phyloP scores from a whole-genome alignment of 2,888 invertebrate genomes.

The Cistogaster globosa region DNA sequence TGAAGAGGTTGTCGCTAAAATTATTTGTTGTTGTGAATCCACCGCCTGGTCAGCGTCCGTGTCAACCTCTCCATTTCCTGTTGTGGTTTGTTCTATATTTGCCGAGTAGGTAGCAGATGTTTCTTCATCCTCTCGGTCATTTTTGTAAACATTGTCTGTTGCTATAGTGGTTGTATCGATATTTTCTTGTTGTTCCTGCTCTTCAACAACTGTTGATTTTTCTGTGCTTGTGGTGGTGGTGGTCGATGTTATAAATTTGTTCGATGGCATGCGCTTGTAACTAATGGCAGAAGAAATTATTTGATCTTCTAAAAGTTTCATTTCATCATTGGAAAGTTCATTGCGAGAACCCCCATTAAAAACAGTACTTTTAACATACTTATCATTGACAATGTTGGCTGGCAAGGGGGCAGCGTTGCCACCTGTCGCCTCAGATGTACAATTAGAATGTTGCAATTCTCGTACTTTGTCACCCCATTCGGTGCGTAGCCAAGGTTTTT shows the following conservation, averaged over 20 bases:
- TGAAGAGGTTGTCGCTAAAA: conserved; percentile 52
- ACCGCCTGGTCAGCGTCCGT: conserved; percentile 8
- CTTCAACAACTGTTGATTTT: conserved; percentile 31
- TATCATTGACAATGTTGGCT: conserved; percentile 76
- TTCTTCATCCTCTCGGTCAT: conserved; percentile 20
- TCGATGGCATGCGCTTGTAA: conserved; percentile 61
- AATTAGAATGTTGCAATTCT: conserved; percentile 87
- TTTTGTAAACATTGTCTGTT: conserved; percentile 2
- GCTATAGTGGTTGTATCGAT: conserved; percentile 42
- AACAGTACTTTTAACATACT: conserved; percentile 80
- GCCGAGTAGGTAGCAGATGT: neutral
- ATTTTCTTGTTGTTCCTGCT: conserved; percentile 26
- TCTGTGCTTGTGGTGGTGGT: conserved; percentile 49
- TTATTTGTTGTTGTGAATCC: conserved; percentile 51
- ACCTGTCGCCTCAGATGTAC: conserved; percentile 83
- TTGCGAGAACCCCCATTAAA: conserved; percentile 80
- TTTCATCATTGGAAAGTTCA: conserved; percentile 78
- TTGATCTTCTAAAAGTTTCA: conserved; percentile 80
- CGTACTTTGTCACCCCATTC: conserved; percentile 85
- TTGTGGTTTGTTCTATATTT: conserved; percentile 47
- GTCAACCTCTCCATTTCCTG: neutral
- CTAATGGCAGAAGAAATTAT: conserved; percentile 73
- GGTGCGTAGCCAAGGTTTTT: conserved; percentile 87
- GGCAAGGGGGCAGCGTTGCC: conserved; percentile 71
- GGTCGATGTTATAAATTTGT: conserved; percentile 55